Evolutionary conservation across 2,888 invertebrate genomes (phyloP).

Genomic region (Blomia tropicalis): DNA sequence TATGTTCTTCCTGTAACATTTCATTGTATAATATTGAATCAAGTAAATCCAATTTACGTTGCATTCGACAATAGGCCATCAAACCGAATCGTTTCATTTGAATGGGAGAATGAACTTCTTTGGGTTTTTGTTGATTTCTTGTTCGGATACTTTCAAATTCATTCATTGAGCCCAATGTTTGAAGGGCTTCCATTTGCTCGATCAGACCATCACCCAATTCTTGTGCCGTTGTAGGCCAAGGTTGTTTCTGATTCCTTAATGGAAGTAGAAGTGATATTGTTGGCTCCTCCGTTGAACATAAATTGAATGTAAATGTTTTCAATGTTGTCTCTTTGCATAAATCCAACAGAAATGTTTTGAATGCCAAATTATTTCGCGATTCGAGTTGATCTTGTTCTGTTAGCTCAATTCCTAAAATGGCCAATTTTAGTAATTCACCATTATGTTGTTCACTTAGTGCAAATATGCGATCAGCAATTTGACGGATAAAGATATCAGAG

Average conservation of each 20-base stretch:
- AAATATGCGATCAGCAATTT: background rate
- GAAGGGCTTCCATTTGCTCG: background rate
- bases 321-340: background rate
- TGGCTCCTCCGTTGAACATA: background rate
- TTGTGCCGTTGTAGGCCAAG: background rate
- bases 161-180: background rate
- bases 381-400: background rate
- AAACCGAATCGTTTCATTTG: constrained; percentile 1
- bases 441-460: background rate
- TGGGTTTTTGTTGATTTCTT: background rate
- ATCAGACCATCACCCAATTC: background rate
- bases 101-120: too few species aligned
- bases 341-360: background rate
- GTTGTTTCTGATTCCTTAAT: background rate
- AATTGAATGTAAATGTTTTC: background rate
- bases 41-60: background rate
- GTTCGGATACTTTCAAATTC: too few species aligned
- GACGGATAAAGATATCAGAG: background rate
- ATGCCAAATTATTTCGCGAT: background rate
- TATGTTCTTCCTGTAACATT: background rate
- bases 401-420: background rate
- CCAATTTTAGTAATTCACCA: background rate
- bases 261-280: background rate
- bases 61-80: constrained; percentile 14
- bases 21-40: background rate